phyloP scores from a whole-genome alignment of 1,140 invertebrate genomes.

The Papilio polytes region DNA sequence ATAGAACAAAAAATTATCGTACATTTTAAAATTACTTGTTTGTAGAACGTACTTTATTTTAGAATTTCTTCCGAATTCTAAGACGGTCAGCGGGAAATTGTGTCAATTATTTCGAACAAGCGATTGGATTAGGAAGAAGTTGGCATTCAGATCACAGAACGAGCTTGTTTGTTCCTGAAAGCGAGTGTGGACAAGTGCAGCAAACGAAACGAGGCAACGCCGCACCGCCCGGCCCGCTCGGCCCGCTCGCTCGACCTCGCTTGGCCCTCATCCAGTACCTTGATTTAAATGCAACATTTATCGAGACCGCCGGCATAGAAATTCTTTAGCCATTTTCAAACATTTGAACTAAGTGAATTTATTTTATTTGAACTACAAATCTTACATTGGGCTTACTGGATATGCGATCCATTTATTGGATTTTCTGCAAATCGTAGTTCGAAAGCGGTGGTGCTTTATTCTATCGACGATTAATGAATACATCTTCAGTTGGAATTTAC shows the following conservation, averaged over 20 bases:
- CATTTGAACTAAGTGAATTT: slow-evolving; percentile 41
- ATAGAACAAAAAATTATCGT: not conserved
- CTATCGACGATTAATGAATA: not conserved
- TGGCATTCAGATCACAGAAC: slow-evolving; percentile 66
- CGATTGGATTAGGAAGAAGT: slow-evolving; percentile 42
- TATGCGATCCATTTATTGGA: slow-evolving; percentile 33
- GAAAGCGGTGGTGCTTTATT: not conserved
- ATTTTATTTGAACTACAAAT: slow-evolving; percentile 40
- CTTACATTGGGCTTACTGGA: slow-evolving; percentile 22
- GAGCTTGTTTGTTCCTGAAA: slow-evolving; percentile 73
- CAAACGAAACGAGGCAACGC: slow-evolving; percentile 63
- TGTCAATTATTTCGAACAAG: slow-evolving; percentile 40
- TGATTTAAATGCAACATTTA: slow-evolving; percentile 69
- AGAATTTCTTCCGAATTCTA: not conserved
- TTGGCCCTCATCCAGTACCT: slow-evolving; percentile 66
- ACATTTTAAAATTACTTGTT: slow-evolving; percentile 16
- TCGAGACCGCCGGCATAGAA: slow-evolving; percentile 48
- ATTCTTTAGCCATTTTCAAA: slow-evolving; percentile 40
- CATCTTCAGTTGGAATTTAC: not conserved
- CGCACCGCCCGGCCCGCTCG: slow-evolving; percentile 40
- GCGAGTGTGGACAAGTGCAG: slow-evolving; percentile 69
- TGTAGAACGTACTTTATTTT: not conserved
- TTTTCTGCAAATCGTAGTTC: slow-evolving; percentile 30
- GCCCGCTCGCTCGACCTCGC: slow-evolving; percentile 31
- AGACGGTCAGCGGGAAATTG: slow-evolving; percentile 30